phyloP scores from a whole-genome alignment of 2,888 invertebrate species.

The Rhorus exstirpatorius region DNA sequence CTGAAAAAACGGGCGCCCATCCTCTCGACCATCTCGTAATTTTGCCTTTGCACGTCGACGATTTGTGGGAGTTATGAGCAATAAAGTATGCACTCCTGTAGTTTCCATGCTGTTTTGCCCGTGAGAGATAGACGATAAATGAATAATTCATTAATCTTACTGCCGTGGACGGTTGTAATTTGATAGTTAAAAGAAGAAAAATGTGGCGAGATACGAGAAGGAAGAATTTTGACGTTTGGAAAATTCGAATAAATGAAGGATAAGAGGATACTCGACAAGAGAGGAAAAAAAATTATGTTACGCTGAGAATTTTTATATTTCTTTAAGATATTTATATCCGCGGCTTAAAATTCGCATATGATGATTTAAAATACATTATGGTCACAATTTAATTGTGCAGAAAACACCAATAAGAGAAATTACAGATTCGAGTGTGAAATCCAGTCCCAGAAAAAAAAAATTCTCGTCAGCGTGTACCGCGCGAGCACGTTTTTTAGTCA shows the following conservation, averaged over 20 bases:
- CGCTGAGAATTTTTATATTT: neutral
- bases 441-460: neutral
- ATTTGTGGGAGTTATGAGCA: constrained; percentile 84
- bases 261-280: neutral
- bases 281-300: neutral
- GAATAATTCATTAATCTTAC: constrained; percentile 84
- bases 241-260: constrained; percentile 26
- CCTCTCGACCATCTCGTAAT: constrained; percentile 51
- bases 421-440: neutral
- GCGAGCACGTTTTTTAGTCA: neutral
- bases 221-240: constrained; percentile 5
- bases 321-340: neutral
- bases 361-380: neutral
- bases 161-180: constrained; percentile 82
- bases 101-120: constrained; percentile 71
- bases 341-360: neutral
- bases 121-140: constrained; percentile 77
- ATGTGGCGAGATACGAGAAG: neutral
- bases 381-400: neutral
- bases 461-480: neutral
- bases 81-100: constrained; percentile 82
- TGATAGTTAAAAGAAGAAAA: constrained; percentile 54
- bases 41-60: constrained; percentile 65
- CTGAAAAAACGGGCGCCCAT: constrained; percentile 17
- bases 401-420: neutral